A percentile compares a stretch with the other conserved stretches of the same genome.
Evolutionary conservation across 1,140 invertebrate species (phyloP).

Genomic region (Microplitis mediator): DNA sequence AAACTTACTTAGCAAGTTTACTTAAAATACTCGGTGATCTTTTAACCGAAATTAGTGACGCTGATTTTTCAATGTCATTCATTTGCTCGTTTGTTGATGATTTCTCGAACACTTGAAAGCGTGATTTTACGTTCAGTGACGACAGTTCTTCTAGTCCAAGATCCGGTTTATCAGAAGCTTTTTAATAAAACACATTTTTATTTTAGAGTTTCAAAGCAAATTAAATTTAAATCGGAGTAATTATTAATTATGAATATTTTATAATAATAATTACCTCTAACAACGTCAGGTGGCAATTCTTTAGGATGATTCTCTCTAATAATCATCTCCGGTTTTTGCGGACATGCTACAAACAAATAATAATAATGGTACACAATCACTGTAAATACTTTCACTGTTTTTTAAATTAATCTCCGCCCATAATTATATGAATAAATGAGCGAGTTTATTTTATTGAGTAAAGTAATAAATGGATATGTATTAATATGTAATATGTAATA

Average conservation of each 20-base stretch:
- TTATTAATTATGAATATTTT: neutral
- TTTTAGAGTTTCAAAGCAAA: neutral
- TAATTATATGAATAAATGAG: neutral
- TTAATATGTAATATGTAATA: neutral
- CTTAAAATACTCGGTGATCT: slow-evolving; percentile 78
- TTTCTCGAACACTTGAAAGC: slow-evolving; percentile 85
- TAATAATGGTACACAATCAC: neutral
- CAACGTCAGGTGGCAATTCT: slow-evolving; percentile 88
- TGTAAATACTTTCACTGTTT: neutral
- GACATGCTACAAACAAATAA: slow-evolving; percentile 62
- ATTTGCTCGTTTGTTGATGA: slow-evolving; percentile 56
- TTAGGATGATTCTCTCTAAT: slow-evolving; percentile 89
- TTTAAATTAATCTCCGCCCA: neutral
- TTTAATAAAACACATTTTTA: slow-evolving; percentile 13
- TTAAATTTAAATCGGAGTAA: neutral
- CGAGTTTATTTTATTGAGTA: neutral
- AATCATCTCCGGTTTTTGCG: slow-evolving; percentile 84
- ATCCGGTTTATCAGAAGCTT: slow-evolving; percentile 88
- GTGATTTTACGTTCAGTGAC: slow-evolving; percentile 81
- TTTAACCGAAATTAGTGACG: slow-evolving; percentile 70
- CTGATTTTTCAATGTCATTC: slow-evolving; percentile 65
- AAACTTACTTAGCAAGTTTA: slow-evolving; percentile 78
- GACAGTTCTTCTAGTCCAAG: slow-evolving; percentile 84
- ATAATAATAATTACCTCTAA: slow-evolving; percentile 72
- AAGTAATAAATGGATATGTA: neutral